phyloP scores from a whole-genome alignment of 2,888 invertebrate species.

The Glyphotaelius pellucidus region DNA sequence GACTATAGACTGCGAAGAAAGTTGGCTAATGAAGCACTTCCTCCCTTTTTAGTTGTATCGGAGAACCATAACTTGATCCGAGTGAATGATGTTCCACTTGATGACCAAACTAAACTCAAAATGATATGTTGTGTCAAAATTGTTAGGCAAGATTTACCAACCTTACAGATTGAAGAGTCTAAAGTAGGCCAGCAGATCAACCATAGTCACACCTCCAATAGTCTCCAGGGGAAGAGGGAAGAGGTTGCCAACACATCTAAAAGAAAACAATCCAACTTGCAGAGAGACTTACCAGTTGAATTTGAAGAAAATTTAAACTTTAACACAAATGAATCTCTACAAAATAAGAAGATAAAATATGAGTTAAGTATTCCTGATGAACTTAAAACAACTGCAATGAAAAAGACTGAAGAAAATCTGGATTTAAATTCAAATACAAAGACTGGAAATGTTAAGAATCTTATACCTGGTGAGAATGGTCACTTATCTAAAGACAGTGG shows the following conservation, averaged over 20 bases:
- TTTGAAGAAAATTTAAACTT: not conserved
- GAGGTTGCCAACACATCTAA: constrained; percentile 39
- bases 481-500: not conserved
- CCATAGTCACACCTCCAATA: not conserved
- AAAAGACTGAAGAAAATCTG: constrained; percentile 5
- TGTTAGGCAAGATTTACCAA: constrained; percentile 13
- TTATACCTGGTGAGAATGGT: not conserved
- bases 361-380: not conserved
- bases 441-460: not conserved
- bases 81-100: constrained; percentile 29
- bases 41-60: constrained; percentile 34
- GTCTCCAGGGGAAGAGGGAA: constrained; percentile 6
- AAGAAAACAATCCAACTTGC: constrained; percentile 15
- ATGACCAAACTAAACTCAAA: constrained; percentile 45
- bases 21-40: not conserved
- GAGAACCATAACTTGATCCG: constrained; percentile 42
- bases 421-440: constrained; percentile 11
- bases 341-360: constrained; percentile 31
- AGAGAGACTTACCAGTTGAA: not conserved
- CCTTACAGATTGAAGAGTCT: not conserved
- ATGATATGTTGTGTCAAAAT: constrained; percentile 38
- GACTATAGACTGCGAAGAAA: constrained; percentile 18
- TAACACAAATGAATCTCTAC: constrained; percentile 27
- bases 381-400: not conserved
- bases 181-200: not conserved